Conservation (phyloP, 2,888 invertebrate species). For the Ceratothoa steindachneri region DNA sequence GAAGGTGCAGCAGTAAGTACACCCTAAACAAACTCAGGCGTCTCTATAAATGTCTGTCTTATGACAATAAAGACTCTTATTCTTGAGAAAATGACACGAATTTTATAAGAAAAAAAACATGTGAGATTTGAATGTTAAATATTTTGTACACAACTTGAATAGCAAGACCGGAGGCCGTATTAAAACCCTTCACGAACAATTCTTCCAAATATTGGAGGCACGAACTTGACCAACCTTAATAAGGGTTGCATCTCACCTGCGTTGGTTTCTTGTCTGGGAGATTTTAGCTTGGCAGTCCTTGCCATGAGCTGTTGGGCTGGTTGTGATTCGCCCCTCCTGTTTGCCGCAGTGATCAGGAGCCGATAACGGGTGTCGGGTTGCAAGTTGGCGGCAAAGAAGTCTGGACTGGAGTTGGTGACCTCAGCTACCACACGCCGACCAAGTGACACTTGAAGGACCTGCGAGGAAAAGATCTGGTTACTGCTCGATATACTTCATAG, state of each 20-base stretch:
- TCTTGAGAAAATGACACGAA: too few relatives aligned
- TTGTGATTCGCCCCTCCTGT: not conserved
- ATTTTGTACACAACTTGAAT: too few relatives aligned
- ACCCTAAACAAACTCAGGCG: too few relatives aligned
- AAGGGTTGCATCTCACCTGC: constrained; percentile 1
- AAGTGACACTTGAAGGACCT: not conserved
- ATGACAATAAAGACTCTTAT: too few relatives aligned
- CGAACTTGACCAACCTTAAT: too few relatives aligned
- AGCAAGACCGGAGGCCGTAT: too few relatives aligned
- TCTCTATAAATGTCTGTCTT: too few relatives aligned
- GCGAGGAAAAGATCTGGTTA: not conserved
- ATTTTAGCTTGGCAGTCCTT: not conserved
- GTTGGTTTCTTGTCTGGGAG: not conserved
- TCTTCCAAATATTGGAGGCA: too few relatives aligned
- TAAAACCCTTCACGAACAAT: too few relatives aligned
- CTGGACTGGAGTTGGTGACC: not conserved
- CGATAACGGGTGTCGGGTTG: not conserved
- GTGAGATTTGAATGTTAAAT: too few relatives aligned
- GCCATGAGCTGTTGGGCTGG: not conserved
- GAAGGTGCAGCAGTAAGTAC: too few relatives aligned
- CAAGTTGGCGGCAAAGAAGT: not conserved
- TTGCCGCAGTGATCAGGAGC: not conserved
- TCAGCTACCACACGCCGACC: not conserved
- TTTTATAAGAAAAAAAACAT: too few relatives aligned
- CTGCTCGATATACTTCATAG: not conserved